A percentile compares a stretch with the other conserved stretches of the same genome.
Evolutionary conservation across 2,888 invertebrate species (phyloP).

Genomic region (Aspidiotus rigidus): DNA sequence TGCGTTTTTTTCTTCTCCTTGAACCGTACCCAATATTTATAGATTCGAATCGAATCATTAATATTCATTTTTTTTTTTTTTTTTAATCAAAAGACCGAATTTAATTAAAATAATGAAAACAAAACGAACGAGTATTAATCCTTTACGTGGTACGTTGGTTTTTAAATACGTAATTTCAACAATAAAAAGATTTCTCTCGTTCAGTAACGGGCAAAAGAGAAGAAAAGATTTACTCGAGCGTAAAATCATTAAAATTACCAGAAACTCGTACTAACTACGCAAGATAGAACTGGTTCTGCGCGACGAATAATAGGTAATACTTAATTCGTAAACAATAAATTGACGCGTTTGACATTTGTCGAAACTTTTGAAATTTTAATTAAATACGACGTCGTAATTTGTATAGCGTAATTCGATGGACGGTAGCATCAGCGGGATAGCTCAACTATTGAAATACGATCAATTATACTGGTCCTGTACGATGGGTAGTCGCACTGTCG

Average conservation of each 20-base stretch:
- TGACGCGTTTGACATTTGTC: constrained; percentile 22
- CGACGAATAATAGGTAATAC: not conserved
- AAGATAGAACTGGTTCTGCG: constrained; percentile 11
- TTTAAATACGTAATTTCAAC: constrained; percentile 7
- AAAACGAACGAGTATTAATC: not conserved
- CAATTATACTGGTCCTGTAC: too few species aligned
- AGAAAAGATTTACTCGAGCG: constrained; percentile 23
- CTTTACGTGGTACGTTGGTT: constrained; percentile 14
- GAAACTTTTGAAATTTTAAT: constrained; percentile 23
- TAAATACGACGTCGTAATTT: constrained; percentile 28
- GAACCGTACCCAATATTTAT: too few species aligned
- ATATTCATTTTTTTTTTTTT: too few species aligned
- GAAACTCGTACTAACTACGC: not conserved
- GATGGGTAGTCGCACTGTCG: not conserved
- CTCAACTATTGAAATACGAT: too few species aligned
- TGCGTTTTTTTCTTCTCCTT: too few species aligned
- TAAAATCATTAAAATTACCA: constrained; percentile 26
- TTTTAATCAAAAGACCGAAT: not conserved
- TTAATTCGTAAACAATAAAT: constrained; percentile 7
- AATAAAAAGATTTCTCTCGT: constrained; percentile 8
- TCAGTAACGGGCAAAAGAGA: constrained; percentile 17
- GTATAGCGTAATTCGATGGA: constrained; percentile 20
- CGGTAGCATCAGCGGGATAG: constrained; percentile 13
- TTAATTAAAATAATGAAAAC: not conserved
- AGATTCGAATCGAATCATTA: too few species aligned